Conservation (phyloP, 1,140 invertebrate genomes). For the Oedothorax gibbosus region DNA sequence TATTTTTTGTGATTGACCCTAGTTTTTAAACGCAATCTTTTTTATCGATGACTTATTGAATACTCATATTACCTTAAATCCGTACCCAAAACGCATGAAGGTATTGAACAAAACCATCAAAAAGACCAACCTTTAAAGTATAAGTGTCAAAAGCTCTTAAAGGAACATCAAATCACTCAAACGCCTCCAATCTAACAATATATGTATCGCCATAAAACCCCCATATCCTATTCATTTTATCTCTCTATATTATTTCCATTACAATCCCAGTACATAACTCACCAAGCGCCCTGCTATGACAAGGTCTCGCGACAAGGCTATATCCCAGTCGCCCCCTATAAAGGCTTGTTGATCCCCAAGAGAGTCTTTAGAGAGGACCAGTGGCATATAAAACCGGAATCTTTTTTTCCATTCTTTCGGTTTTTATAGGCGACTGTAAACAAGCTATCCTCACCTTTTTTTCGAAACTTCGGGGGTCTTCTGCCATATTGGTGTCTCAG, state of each 20-base stretch:
- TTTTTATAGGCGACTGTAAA: conserved; percentile 60
- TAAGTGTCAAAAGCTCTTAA: not conserved
- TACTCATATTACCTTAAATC: too few relatives aligned
- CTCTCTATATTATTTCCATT: too few relatives aligned
- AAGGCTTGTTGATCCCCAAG: conserved; percentile 43
- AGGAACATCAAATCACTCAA: not conserved
- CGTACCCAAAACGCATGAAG: too few relatives aligned
- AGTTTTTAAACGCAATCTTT: too few relatives aligned
- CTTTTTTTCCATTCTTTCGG: conserved; percentile 55
- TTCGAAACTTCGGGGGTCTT: conserved; percentile 45
- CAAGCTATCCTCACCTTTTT: conserved; percentile 59
- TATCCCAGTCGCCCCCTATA: conserved; percentile 29
- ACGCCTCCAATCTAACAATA: not conserved
- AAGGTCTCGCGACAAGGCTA: conserved; percentile 4
- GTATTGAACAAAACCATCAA: too few relatives aligned
- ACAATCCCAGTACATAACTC: too few relatives aligned
- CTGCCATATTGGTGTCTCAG: conserved; percentile 46
- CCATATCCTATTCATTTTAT: too few relatives aligned
- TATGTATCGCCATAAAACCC: not conserved
- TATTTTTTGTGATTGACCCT: too few relatives aligned
- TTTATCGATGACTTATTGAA: too few relatives aligned
- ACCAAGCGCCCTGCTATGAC: not conserved
- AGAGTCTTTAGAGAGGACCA: conserved; percentile 53
- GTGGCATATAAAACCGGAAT: conserved; percentile 48
- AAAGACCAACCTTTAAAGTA: too few relatives aligned